Evolutionary conservation across 1,140 invertebrate genomes (phyloP).

Genomic region (Calliphora vicina): DNA sequence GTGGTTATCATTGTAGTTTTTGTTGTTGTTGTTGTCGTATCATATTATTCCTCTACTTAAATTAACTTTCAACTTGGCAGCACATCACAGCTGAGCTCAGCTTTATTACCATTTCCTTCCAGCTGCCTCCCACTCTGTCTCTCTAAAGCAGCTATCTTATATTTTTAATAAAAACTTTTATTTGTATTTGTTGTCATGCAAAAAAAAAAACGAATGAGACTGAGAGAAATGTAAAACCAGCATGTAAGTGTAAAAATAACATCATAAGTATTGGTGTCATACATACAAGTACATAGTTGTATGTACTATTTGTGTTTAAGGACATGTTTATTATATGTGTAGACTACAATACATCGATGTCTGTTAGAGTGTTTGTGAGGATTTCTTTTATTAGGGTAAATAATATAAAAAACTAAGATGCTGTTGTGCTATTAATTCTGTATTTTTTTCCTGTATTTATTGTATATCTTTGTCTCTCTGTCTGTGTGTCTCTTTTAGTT

Average conservation of each 20-base stretch:
- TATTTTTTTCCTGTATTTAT: neutral
- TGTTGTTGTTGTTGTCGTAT: neutral
- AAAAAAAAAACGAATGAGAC: neutral
- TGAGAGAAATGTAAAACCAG: no score
- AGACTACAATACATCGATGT: neutral
- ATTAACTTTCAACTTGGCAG: slow-evolving; percentile 13
- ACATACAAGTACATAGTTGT: neutral
- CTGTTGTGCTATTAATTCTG: neutral
- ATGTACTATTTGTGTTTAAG: neutral
- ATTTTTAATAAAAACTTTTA: neutral
- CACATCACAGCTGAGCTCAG: neutral
- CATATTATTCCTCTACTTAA: neutral
- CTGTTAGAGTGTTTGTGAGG: neutral
- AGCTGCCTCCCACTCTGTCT: neutral
- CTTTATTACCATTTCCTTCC: neutral
- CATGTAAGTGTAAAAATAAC: neutral
- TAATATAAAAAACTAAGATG: neutral
- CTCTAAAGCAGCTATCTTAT: neutral
- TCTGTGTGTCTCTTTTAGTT: neutral
- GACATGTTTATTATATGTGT: neutral
- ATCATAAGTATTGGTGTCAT: slow-evolving; percentile 7
- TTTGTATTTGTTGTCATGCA: neutral
- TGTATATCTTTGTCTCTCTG: neutral
- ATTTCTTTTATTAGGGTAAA: neutral
- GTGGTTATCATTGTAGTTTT: neutral